Base-by-base conservation (phyloP, 2,888 invertebrate genomes). In the Ectropis crepuscularia region DNA sequence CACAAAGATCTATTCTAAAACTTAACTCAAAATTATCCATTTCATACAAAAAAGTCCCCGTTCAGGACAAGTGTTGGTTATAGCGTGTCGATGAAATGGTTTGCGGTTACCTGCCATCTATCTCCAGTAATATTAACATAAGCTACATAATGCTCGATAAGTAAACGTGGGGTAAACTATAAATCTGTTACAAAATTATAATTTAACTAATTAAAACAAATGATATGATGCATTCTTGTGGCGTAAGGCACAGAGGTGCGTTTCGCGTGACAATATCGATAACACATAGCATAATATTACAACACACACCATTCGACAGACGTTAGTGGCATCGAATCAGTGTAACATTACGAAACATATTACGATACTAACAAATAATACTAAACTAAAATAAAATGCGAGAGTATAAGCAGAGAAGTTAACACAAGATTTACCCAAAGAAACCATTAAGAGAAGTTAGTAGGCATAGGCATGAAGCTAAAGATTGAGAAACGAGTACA, bases 191-290 rank as follows among this genome's bases (percentile, higher is more conserved):
- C 70, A 80, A 86, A 86, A 65, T 60, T 64, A 89, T 82, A 83
- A 88, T 83, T 82, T 88, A 65, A 65, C 42, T 83, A 88, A 88
- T 88, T 88, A 92, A 90, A 92, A 89, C 89, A 93, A 93, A 93
- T 93, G 93, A 93, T 93, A 93, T 93, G 93, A 93, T 88, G 90
- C 84, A 93, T 93, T 93, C 93, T 93, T 93, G 93, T 90, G 78
- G 87, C 89, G 89, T 73, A 53, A 57, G 74, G 79, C 87, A 85
- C 85, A 55, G 42, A 70, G 65, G 85, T 86, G 86, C 89, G 73
- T 82, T 65, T 80, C 89, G 89, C 89, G 79, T 80, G 76, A 74
- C 76, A 60, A 67, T 49, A 67, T 55, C 65, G 69, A 59, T 28
- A 28, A 69, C 60, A 58, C 51, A 37, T 54, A 54, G 46, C 41